phyloP scores from a whole-genome alignment of 23 tunicate species.

The Phallusia fumigata region DNA sequence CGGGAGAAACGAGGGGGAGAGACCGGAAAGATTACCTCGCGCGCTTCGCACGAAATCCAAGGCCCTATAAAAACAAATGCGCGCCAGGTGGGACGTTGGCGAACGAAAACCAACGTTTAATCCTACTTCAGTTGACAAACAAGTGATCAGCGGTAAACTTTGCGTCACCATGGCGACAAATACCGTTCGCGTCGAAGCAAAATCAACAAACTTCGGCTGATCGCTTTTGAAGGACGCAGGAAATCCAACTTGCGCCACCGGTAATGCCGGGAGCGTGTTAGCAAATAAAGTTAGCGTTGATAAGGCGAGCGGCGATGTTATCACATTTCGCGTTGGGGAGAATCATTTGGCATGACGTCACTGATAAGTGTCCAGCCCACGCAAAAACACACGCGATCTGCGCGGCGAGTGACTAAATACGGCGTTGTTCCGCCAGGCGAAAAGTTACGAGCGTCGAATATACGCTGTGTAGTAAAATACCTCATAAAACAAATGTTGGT shows the following conservation, averaged over 20 bases:
- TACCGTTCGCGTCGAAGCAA: neutral
- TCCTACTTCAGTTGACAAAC: neutral
- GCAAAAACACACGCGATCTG: slow-evolving; percentile 4
- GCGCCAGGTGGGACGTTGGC: neutral
- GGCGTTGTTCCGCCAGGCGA: slow-evolving; percentile 1
- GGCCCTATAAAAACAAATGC: neutral
- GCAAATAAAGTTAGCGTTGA: neutral
- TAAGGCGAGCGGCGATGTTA: neutral
- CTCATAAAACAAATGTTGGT: too few species aligned
- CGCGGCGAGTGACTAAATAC: slow-evolving; percentile 1
- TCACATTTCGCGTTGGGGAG: neutral
- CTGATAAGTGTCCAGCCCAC: neutral
- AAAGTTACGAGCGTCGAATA: too few species aligned
- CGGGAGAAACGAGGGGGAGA: neutral
- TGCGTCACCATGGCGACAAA: neutral
- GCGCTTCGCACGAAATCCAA: neutral
- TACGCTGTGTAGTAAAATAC: too few species aligned
- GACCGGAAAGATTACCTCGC: neutral
- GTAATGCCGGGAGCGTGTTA: slow-evolving; percentile 6
- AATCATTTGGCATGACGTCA: neutral
- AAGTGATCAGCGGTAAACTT: neutral
- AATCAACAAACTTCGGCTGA: neutral
- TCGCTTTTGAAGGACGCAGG: too few species aligned
- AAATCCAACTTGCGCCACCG: neutral
- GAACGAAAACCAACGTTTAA: neutral